Evolutionary conservation across 2,888 invertebrate genomes (phyloP), one percentile per base, ranked within the genome.

Genomic region (Hydrotaea cyrtoneurina): DNA sequence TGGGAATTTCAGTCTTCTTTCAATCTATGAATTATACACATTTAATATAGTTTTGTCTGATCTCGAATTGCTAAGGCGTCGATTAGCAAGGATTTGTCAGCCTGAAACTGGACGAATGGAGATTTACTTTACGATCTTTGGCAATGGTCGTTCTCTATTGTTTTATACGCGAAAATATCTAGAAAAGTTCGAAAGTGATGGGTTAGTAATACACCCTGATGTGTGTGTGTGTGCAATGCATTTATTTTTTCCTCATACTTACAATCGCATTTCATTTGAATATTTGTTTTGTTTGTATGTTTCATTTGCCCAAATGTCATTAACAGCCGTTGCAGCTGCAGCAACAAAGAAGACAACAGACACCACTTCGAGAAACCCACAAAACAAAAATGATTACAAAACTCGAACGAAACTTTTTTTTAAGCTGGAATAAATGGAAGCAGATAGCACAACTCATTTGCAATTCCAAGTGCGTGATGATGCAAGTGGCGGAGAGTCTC

Each of bases 401-500:
- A 69, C 69, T 23, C 46, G 0, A 69, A 69, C 46, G 46, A 46
- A 69, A 69, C 43, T 69, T 69, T 69, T 31, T 31, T 7, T 2
- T 2, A 4, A 21, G 46, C 23, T 23, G 31, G 31, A 31, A 31
- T 43, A 39, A 46, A 69, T 69, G 46, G 71, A 78, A 79, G 11
- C n/a, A 23, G 66, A 77, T 21, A 23, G 55, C 21, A 69, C 62
- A 83, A 50, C 73, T 83, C 76, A 83, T 83, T 83, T 83, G 83
- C 76, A 79, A 83, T 83, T 83, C 83, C 79, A 77, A 83, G 59
- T 83, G 79, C 73, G 59, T 79, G 72, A 73, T 80, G 79, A 77
- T 73, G 79, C 79, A 79, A 76, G 23, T 19, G 15, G 39, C 39
- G 31, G 15, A 23, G 69, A 69, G n/a, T n/a, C 23, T 43, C 46